Evolutionary conservation across 1,140 invertebrate genomes (phyloP).

Genomic region (Lordiphosa collinella): DNA sequence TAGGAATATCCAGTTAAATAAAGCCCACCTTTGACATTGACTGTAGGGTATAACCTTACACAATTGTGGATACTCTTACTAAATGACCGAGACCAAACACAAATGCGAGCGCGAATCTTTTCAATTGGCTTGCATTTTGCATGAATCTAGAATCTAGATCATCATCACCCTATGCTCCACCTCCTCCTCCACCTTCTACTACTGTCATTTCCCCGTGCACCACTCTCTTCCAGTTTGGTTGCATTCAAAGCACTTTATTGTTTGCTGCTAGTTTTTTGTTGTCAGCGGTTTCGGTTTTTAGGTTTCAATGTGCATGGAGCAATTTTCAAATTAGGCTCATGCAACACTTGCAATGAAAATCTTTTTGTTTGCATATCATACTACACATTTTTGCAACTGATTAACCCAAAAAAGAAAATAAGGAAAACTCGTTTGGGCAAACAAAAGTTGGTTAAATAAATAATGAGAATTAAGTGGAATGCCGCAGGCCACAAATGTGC

Average conservation of each 20-base stretch:
- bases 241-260: constrained; percentile 10
- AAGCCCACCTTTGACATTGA: constrained; percentile 46
- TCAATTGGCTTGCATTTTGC: constrained; percentile 65
- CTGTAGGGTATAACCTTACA: constrained; percentile 15
- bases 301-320: constrained; percentile 44
- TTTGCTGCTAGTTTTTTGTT: constrained; percentile 12
- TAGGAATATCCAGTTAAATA: not conserved
- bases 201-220: not conserved
- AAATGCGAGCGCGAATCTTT: constrained; percentile 56
- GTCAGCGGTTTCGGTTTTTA: constrained; percentile 41
- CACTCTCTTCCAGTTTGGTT: constrained; percentile 30
- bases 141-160: constrained; percentile 64
- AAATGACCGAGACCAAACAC: constrained; percentile 27
- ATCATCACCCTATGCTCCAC: constrained; percentile 13
- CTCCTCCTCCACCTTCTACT: constrained; percentile 1
- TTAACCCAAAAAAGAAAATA: not conserved
- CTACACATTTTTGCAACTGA: constrained; percentile 13
- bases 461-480: too few species aligned
- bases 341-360: constrained; percentile 47
- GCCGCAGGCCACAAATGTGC: too few species aligned
- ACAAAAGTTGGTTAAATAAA: constrained; percentile 30
- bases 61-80: constrained; percentile 17
- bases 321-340: constrained; percentile 75
- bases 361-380: constrained; percentile 51
- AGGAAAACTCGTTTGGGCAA: not conserved